Percentiles rank a stretch among this genome's conserved stretches.
Conservation (phyloP, 2,888 invertebrate genomes). For the Byasa hedistus region DNA sequence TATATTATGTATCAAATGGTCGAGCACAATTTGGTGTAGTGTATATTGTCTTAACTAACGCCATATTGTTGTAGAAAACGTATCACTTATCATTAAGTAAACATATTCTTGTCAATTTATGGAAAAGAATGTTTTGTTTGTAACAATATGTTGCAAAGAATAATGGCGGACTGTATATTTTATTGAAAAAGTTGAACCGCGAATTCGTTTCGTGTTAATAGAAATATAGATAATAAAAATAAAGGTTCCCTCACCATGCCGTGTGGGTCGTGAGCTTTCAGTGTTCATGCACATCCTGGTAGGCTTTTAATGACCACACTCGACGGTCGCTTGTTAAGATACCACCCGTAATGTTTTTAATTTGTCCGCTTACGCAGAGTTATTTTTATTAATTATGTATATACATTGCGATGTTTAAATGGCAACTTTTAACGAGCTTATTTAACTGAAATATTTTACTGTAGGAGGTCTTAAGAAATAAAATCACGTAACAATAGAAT, state of each 20-base stretch:
- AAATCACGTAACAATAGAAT: background rate
- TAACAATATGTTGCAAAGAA: background rate
- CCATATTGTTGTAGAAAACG: too few species aligned
- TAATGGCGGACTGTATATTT: background rate
- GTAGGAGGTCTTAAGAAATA: background rate
- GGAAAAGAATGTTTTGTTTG: background rate
- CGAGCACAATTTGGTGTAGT: too few species aligned
- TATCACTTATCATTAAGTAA: too few species aligned
- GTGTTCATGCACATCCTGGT: background rate
- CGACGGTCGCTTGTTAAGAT: constrained; percentile 32
- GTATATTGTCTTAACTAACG: too few species aligned
- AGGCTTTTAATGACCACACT: constrained; percentile 13
- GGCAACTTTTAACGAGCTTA: constrained; percentile 23
- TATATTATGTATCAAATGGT: too few species aligned
- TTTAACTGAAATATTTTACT: constrained; percentile 12
- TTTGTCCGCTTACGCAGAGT: constrained; percentile 32
- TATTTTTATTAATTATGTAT: constrained; percentile 38
- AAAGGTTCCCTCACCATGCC: constrained; percentile 4
- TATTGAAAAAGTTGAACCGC: background rate
- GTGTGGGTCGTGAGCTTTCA: background rate
- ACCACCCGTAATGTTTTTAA: constrained; percentile 34
- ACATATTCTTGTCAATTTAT: too few species aligned
- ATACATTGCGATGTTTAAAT: constrained; percentile 16
- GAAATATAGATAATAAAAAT: constrained; percentile 4
- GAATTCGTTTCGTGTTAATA: background rate